phyloP scores from a whole-genome alignment of 2,888 invertebrate genomes.

The Apamea sordens region DNA sequence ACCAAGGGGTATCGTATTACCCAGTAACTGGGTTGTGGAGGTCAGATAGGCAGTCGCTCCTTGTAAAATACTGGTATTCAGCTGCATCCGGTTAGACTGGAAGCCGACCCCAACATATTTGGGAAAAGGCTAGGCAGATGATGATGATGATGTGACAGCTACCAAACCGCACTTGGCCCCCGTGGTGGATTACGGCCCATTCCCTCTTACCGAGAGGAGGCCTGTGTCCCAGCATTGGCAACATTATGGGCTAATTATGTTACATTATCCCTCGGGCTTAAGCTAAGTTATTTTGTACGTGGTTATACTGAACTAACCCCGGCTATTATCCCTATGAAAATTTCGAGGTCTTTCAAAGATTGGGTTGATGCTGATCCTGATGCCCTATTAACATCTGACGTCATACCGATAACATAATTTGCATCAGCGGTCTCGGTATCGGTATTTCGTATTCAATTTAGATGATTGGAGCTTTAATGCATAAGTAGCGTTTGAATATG shows the following conservation, averaged over 20 bases:
- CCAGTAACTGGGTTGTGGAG: too few relatives aligned
- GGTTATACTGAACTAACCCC: slow-evolving; percentile 31
- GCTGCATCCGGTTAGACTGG: too few relatives aligned
- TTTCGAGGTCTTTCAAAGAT: slow-evolving; percentile 24
- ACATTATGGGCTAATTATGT: neutral
- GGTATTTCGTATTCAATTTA: slow-evolving; percentile 55
- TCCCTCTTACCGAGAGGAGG: too few relatives aligned
- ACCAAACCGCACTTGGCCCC: too few relatives aligned
- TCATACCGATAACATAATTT: slow-evolving; percentile 51
- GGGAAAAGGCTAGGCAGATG: too few relatives aligned
- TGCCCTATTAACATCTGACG: slow-evolving; percentile 42
- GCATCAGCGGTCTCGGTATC: slow-evolving; percentile 41
- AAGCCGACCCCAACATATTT: too few relatives aligned
- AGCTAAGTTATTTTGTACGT: slow-evolving; percentile 46
- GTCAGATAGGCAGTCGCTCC: too few relatives aligned
- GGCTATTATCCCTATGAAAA: slow-evolving; percentile 41
- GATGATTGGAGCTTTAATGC: slow-evolving; percentile 43
- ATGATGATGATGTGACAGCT: too few relatives aligned
- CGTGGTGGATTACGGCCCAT: too few relatives aligned
- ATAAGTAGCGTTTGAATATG: slow-evolving; percentile 52
- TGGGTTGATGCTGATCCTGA: slow-evolving; percentile 4
- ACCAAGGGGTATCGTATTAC: too few relatives aligned
- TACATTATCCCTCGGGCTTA: slow-evolving; percentile 40
- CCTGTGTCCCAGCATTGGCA: too few relatives aligned
- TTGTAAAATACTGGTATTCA: too few relatives aligned